Base-by-base conservation (phyloP, 2,797 vertebrate genomes). In the Liasis olivaceus region DNA sequence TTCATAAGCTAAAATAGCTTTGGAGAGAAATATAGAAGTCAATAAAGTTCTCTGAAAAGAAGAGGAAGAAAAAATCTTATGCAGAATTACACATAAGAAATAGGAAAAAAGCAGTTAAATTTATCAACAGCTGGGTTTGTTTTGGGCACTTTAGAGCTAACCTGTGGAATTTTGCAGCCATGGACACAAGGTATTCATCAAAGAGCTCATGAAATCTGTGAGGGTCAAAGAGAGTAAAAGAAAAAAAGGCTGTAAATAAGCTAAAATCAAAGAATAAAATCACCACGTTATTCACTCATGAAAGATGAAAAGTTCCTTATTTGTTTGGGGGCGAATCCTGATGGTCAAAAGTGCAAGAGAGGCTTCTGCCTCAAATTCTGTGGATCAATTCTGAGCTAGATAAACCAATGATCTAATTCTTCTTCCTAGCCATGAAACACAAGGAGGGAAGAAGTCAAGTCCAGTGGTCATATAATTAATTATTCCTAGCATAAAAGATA, bases 161-260 rank as follows among this genome's bases (percentile, higher is more conserved):
- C 89, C 26, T 90, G 89, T 88, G 89, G 85, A 94, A 92, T 90
- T 42, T 89, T 59, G 11, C 26, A 14, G 17, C 47, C 88, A 47
- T 12, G 22, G 64, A 66, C n/a, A 15, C 12, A 86, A 72, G 2
- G 81, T 58, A 92, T 26, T 88, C 62, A 87, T 81, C 66, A 66
- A 90, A 84, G 12, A 66, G 15, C 28, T 88, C 31, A 20, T 60
- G 59, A 59, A 47, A 81, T 87, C 28, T 36, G 69, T 58, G 66
- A 72, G 31, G 59, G 56, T 87, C 89, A 93, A 81, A 88, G n/a
- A 11, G 36, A 26, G 28, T 58, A 24, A 56, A 56, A 86, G 51
- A 3, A 81, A 91, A 58, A 0, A 89, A 20, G 42, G 3, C 2
- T 7, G 5, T 8, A 20, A 54, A 54, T 54, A 11, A 47, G 5